Conservation (phyloP, 2,113 vertebrate species). For the Cygnus atratus region DNA sequence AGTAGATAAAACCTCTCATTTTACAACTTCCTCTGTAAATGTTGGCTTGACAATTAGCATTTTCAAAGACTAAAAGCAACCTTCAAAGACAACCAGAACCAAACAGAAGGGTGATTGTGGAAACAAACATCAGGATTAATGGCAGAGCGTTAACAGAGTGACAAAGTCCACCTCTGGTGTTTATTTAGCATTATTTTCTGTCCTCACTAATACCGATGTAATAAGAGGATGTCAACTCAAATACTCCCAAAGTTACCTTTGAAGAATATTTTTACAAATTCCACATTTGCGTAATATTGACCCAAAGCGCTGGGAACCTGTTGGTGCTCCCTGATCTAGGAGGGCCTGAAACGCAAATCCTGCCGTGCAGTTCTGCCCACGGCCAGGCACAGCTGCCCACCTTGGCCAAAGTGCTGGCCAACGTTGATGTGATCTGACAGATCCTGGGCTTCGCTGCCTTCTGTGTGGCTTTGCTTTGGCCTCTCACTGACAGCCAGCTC, state of each 20-base stretch:
- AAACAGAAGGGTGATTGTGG: slow-evolving; percentile 32
- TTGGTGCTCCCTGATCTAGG: neutral
- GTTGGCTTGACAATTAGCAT: slow-evolving; percentile 58
- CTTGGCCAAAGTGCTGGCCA: neutral
- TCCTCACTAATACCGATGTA: neutral
- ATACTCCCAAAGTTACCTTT: neutral
- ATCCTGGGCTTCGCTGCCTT: fast-evolving
- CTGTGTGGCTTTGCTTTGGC: fast-evolving
- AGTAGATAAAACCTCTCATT: slow-evolving; percentile 62
- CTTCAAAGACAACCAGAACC: slow-evolving; percentile 56
- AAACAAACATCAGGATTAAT: slow-evolving; percentile 13
- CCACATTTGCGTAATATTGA: neutral
- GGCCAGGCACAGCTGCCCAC: neutral
- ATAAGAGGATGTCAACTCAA: neutral
- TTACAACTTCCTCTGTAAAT: slow-evolving; percentile 70
- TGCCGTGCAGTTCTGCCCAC: neutral
- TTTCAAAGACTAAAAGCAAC: slow-evolving; percentile 55
- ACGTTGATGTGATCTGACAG: neutral
- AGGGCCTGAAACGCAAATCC: neutral
- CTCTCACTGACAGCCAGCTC: neutral
- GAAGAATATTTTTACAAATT: neutral
- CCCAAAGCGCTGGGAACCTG: neutral
- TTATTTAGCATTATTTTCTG: slow-evolving; percentile 24
- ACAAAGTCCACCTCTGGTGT: slow-evolving; percentile 4
- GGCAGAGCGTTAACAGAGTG: slow-evolving; percentile 15